Conservation (phyloP, 92 coral and sea anemone genomes). For the Zoanthus gigantus region DNA sequence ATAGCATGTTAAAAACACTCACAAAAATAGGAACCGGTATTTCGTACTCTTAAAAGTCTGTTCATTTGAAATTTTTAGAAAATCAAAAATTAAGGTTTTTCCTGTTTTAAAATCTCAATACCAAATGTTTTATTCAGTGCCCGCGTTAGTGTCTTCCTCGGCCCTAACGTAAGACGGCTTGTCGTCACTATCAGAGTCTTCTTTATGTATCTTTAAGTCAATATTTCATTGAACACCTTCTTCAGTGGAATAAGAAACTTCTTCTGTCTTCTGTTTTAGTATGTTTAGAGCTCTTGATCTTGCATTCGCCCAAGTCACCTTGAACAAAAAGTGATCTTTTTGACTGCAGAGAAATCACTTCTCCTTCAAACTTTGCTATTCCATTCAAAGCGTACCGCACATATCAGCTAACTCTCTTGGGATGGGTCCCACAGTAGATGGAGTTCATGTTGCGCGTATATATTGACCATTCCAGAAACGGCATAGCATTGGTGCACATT, state of each 20-base stretch:
- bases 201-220: neutral
- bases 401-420: too few species aligned
- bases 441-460: too few species aligned
- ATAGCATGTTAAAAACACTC: too few species aligned
- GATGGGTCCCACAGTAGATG: too few species aligned
- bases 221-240: neutral
- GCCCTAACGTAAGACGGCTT: neutral
- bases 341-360: neutral
- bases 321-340: neutral
- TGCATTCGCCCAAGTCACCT: neutral
- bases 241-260: neutral
- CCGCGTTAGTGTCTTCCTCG: neutral
- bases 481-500: too few species aligned
- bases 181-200: too few species aligned
- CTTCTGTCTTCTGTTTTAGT: neutral
- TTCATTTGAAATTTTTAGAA: neutral
- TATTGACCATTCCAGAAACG: too few species aligned
- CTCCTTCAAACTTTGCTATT: neutral
- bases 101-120: too few species aligned
- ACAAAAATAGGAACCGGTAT: too few species aligned
- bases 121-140: neutral
- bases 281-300: neutral
- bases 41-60: too few species aligned
- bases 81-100: neutral
- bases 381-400: neutral